phyloP scores from a whole-genome alignment of 2,113 vertebrate species.

The Pimephales promelas region DNA sequence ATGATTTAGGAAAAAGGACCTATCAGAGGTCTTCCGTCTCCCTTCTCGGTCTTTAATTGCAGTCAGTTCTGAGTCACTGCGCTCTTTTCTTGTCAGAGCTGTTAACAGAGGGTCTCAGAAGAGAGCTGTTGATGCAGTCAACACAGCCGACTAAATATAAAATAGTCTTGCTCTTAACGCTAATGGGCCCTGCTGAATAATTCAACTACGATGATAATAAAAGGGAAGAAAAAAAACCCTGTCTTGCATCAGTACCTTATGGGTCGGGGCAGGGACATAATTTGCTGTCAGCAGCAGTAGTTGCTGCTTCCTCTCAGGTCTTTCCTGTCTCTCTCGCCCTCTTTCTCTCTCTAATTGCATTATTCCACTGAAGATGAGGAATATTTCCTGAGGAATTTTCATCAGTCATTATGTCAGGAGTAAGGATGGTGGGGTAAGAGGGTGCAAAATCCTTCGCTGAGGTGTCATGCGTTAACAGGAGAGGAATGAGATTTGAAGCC shows the following conservation, averaged over 20 bases:
- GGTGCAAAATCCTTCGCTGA: conserved; percentile 48
- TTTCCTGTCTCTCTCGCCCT: conserved; percentile 47
- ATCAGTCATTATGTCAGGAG: conserved; percentile 64
- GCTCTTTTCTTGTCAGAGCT: conserved; percentile 70
- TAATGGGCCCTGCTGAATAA: conserved; percentile 83
- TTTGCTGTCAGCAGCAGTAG: conserved; percentile 76
- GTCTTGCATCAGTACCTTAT: conserved; percentile 71
- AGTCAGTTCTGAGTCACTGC: conserved; percentile 69
- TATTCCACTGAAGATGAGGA: conserved; percentile 67
- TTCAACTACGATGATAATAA: conserved; percentile 82
- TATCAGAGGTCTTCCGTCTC: conserved; percentile 49
- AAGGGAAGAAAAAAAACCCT: conserved; percentile 59
- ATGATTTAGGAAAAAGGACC: conserved; percentile 59
- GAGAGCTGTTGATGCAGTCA: conserved; percentile 74
- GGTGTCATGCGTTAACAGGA: conserved; percentile 50
- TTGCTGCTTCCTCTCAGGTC: conserved; percentile 35
- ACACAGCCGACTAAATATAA: conserved; percentile 82
- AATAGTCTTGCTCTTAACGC: conserved; percentile 74
- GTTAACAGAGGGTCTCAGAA: conserved; percentile 71
- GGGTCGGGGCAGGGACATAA: conserved; percentile 73
- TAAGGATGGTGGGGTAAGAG: conserved; percentile 26
- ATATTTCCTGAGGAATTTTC: conserved; percentile 70
- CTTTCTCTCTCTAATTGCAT: conserved; percentile 52
- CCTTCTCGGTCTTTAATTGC: conserved; percentile 75
- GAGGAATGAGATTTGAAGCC: conserved; percentile 58